phyloP scores from a whole-genome alignment of 2,888 invertebrate species.

The Galerucella calmariensis region DNA sequence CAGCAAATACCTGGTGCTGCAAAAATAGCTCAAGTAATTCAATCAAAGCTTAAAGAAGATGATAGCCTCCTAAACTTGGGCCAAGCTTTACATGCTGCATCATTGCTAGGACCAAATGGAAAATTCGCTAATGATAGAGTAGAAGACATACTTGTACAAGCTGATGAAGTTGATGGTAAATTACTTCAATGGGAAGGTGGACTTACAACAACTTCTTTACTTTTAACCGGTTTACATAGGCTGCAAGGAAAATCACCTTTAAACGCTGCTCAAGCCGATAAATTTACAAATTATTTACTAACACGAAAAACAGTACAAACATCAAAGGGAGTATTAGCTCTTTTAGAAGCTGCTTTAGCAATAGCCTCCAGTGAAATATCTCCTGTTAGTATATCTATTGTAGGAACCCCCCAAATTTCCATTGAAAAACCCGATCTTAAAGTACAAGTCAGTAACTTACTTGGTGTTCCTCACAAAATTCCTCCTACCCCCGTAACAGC shows the following conservation, averaged over 20 bases:
- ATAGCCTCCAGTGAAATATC: conserved; percentile 67
- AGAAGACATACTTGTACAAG: conserved; percentile 93
- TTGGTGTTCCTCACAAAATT: conserved; percentile 79
- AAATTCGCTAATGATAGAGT: conserved; percentile 78
- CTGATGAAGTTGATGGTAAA: conserved; percentile 90
- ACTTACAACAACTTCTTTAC: conserved; percentile 78
- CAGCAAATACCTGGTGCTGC: conserved; percentile 73
- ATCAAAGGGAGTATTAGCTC: conserved; percentile 82
- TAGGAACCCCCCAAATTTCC: conserved; percentile 82
- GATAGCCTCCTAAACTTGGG: conserved; percentile 81
- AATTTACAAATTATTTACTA: conserved; percentile 85
- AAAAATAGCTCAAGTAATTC: conserved; percentile 78
- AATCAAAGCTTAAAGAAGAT: conserved; percentile 85
- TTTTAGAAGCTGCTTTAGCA: conserved; percentile 81
- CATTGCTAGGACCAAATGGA: conserved; percentile 75
- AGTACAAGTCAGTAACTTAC: conserved; percentile 78
- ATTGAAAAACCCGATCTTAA: conserved; percentile 73
- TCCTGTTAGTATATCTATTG: conserved; percentile 86
- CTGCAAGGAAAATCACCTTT: conserved; percentile 76
- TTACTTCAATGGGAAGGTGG: conserved; percentile 94
- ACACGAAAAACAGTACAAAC: conserved; percentile 90
- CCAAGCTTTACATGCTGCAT: conserved; percentile 85
- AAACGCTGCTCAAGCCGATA: conserved; percentile 81
- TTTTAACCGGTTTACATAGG: conserved; percentile 68
- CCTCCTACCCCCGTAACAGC: conserved; percentile 76